phyloP scores from a whole-genome alignment of 2,113 vertebrate species.

The Monopterus albus region DNA sequence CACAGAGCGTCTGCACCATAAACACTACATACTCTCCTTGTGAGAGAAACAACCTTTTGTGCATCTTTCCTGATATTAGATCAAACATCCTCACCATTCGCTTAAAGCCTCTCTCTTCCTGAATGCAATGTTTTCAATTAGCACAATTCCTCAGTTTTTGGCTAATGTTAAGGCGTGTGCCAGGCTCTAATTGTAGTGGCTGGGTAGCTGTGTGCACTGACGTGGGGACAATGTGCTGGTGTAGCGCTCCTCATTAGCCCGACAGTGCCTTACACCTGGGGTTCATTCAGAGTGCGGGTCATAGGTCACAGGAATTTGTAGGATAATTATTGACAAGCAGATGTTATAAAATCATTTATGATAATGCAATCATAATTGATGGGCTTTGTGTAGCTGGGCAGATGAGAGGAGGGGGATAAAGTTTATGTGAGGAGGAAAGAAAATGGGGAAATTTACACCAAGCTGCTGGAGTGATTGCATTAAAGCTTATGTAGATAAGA shows the following conservation, averaged over 20 bases:
- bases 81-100: slow-evolving; percentile 39
- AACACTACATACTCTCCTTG: not conserved
- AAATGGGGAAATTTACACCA: slow-evolving; percentile 44
- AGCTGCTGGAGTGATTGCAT: slow-evolving; percentile 53
- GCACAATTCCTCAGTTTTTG: slow-evolving; percentile 59
- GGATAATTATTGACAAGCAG: slow-evolving; percentile 84
- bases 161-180: slow-evolving; percentile 67
- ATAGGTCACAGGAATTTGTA: slow-evolving; percentile 71
- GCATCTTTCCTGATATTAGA: slow-evolving; percentile 35
- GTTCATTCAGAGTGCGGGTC: slow-evolving; percentile 75
- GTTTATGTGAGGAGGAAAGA: slow-evolving; percentile 28
- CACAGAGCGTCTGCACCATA: too few species aligned
- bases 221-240: slow-evolving; percentile 62
- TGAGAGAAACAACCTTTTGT: not conserved
- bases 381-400: slow-evolving; percentile 61
- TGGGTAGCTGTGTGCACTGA: slow-evolving; percentile 54
- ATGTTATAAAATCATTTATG: slow-evolving; percentile 86
- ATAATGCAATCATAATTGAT: slow-evolving; percentile 83
- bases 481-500: slow-evolving; percentile 22
- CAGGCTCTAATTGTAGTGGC: slow-evolving; percentile 71
- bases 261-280: slow-evolving; percentile 79
- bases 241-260: slow-evolving; percentile 75
- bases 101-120: slow-evolving; percentile 42
- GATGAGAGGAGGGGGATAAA: slow-evolving; percentile 46
- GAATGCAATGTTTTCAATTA: slow-evolving; percentile 75